phyloP scores from a whole-genome alignment of 2,888 invertebrate genomes.

The Enoplolaimus lenunculus region DNA sequence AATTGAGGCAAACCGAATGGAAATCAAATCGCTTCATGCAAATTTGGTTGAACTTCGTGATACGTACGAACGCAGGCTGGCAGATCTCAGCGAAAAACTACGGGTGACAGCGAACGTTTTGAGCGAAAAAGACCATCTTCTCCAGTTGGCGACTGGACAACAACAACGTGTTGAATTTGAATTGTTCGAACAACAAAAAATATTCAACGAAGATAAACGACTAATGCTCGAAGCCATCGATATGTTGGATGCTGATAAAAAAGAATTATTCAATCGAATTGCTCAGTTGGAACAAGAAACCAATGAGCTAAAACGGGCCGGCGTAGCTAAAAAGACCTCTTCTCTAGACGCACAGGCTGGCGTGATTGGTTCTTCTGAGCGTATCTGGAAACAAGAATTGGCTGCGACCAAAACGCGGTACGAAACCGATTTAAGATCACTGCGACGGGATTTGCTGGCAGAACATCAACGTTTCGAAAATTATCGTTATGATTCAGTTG shows the following conservation, averaged over 20 bases:
- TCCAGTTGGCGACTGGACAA: not conserved
- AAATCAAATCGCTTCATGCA: not conserved
- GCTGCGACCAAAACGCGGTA: not conserved
- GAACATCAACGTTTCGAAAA: slow-evolving; percentile 15
- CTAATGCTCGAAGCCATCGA: not conserved
- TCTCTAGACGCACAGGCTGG: not conserved
- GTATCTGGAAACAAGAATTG: slow-evolving; percentile 1
- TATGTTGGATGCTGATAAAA: slow-evolving; percentile 7
- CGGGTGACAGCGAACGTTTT: not conserved
- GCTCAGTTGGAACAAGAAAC: slow-evolving; percentile 1
- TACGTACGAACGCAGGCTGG: not conserved
- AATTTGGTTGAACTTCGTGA: not conserved
- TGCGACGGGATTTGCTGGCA: slow-evolving; percentile 7
- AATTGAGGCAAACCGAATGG: not conserved
- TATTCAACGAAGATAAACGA: not conserved
- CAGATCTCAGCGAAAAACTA: not conserved
- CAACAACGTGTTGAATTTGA: not conserved
- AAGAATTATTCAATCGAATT: not conserved
- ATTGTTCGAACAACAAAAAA: not conserved
- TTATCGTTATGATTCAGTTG: not conserved
- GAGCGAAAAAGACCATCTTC: not conserved
- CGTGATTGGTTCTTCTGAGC: not conserved
- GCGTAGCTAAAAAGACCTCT: not conserved
- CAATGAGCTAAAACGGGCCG: not conserved
- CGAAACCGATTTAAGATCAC: slow-evolving; percentile 10